Base-by-base conservation (phyloP, 1,140 invertebrate genomes). In the Pinna nobilis region DNA sequence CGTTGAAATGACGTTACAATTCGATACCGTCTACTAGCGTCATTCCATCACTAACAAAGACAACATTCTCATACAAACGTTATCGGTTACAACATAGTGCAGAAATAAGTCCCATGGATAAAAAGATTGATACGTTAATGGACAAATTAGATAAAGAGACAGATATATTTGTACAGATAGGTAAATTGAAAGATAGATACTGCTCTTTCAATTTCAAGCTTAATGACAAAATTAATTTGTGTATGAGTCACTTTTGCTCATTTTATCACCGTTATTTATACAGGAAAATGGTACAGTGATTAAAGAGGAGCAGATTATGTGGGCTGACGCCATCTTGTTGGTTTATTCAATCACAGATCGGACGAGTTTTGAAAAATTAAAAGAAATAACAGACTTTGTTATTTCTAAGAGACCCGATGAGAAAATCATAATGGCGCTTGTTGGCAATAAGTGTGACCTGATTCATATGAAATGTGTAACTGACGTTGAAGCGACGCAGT, bases 371-470 rank as follows among this genome's bases (percentile, higher is more conserved):
- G 95, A 98, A 77, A 95, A 97, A 86, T 94, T 98, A 60, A 93
- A 93, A 83, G 96, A 96, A 90, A 96, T 98, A 88, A 95, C 97
- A 87, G 93, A 93, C 73, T 95, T 97, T 88, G 98, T 99, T 75
- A 90, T 97, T 7, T 90, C 96, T 57, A 95, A 98, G 0, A 97
- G 98, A 89, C 72, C 77, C 95, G 98, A 88, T 89, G 97, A 88
- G 95, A 97, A 86, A 97, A 25, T 98, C 88, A 97, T 97, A 7
- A 97, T 98, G 93, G 90, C 98, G 7, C 93, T 99, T 90, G 96
- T 98, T n/a, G 97, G 96, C 49, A 99, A 99, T 84, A 99, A 99
- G 88, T 94, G 95, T 61, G 97, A 99, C 90, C 90, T 99, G 18
- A 77, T 85, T n/a, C 82, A 85, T 69, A 55, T 79, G 49, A 75